Conservation (phyloP, 2,113 vertebrate species). For the Phylloscopus trochiloides region DNA sequence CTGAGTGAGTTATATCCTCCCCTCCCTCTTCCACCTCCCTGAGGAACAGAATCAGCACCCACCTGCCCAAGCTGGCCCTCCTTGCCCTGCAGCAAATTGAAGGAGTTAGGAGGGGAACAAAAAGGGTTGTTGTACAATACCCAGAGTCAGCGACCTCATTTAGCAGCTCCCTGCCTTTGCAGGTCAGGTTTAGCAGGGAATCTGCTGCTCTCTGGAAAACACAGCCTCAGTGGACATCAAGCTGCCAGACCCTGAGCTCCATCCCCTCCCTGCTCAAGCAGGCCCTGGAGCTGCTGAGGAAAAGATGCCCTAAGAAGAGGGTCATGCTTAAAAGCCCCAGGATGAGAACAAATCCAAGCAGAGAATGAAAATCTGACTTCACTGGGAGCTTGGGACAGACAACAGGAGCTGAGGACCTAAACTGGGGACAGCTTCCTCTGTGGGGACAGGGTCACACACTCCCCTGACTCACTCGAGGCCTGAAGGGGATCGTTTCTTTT, state of each 20-base stretch:
- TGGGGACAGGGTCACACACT: not conserved
- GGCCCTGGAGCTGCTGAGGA: not conserved
- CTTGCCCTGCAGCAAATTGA: not conserved
- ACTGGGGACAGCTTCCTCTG: not conserved
- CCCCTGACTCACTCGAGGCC: accelerated
- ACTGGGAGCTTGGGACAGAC: not conserved
- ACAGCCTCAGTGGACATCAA: accelerated
- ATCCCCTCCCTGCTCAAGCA: not conserved
- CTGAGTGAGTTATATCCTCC: not conserved
- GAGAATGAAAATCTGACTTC: not conserved
- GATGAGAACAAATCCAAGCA: not conserved
- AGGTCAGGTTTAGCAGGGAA: not conserved
- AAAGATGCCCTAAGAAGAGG: not conserved
- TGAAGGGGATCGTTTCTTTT: accelerated
- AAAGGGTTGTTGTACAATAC: not conserved
- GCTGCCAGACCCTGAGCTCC: not conserved
- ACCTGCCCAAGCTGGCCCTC: not conserved
- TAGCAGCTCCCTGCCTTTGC: not conserved
- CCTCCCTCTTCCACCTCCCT: not conserved
- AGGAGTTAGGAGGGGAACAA: not conserved
- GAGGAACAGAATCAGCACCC: not conserved
- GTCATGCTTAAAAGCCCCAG: not conserved
- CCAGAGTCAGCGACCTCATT: not conserved
- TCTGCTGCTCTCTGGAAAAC: not conserved
- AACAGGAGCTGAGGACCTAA: not conserved